These are phyloP conservation scores for Oithona nana DNA, from an alignment of 2,888 invertebrate genomes.

Conservation along the genomic window DNA sequence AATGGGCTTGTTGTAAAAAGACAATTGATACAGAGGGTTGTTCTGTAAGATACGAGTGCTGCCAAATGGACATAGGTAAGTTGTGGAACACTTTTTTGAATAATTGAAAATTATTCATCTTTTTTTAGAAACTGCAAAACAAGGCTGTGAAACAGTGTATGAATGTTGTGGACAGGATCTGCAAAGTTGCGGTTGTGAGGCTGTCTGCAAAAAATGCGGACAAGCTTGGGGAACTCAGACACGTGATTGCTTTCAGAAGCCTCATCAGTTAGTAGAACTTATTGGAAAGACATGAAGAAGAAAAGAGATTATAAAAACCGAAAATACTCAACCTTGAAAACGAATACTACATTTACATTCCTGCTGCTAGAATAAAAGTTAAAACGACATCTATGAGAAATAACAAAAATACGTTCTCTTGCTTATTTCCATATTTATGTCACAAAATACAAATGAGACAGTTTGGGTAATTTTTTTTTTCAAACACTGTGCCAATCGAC, in stretches of 20 bases:
- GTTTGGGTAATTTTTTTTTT: too few relatives aligned
- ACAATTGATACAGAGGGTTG: background rate
- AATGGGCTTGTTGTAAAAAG: constrained; percentile 7
- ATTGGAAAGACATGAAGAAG: too few relatives aligned
- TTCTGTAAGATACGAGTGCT: background rate
- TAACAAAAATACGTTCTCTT: too few relatives aligned
- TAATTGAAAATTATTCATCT: background rate
- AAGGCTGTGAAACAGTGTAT: background rate
- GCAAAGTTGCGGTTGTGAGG: background rate
- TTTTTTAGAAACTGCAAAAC: background rate
- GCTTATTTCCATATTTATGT: too few relatives aligned
- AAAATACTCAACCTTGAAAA: too few relatives aligned
- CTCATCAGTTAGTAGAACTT: background rate
- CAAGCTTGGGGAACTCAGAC: background rate
- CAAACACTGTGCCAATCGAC: too few relatives aligned
- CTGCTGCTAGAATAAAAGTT: too few relatives aligned
- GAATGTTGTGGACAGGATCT: background rate
- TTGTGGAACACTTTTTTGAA: background rate
- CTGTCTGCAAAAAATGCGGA: background rate
- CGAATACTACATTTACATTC: too few relatives aligned
- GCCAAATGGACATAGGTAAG: constrained; percentile 5
- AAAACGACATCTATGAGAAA: too few relatives aligned
- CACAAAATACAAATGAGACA: too few relatives aligned
- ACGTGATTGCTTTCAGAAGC: background rate
- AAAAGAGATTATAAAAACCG: too few relatives aligned